Conservation (phyloP, 2,888 invertebrate genomes). For the Tubulanus polymorphus region DNA sequence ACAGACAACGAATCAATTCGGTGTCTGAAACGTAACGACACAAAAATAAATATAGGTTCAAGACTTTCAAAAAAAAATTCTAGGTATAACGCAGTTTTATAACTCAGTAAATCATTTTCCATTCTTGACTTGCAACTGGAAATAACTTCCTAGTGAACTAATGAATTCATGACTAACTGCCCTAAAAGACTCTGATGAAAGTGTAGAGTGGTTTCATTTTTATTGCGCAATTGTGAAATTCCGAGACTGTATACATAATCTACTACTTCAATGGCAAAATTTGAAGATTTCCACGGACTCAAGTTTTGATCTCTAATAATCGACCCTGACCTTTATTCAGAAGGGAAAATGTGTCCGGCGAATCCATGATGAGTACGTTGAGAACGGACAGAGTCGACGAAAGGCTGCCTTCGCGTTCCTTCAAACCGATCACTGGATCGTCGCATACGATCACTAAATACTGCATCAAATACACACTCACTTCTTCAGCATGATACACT, state of each 20-base stretch:
- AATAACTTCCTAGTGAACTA: conserved; percentile 5
- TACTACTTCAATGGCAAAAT: background rate
- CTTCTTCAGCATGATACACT: conserved; percentile 26
- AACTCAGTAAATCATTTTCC: background rate
- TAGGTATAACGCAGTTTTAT: background rate
- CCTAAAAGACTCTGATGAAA: too few species aligned
- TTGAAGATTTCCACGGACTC: background rate
- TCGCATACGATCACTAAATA: conserved; percentile 38
- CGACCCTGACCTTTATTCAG: conserved; percentile 5
- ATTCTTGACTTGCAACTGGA: background rate
- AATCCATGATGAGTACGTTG: conserved; percentile 27
- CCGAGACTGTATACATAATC: background rate
- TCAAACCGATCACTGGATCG: conserved; percentile 40
- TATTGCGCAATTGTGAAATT: background rate
- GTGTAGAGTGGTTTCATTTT: too few species aligned
- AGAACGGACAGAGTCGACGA: conserved; percentile 39
- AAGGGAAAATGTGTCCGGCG: background rate
- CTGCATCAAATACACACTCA: conserved; percentile 28
- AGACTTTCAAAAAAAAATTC: background rate
- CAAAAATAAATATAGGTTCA: conserved; percentile 4
- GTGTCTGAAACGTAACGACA: conserved; percentile 37
- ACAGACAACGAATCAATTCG: conserved; percentile 30
- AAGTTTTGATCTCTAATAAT: background rate
- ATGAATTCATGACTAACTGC: too few species aligned
- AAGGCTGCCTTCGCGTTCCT: conserved; percentile 29